Conservation (phyloP, 2,888 invertebrate genomes). For the Teleiodes luculella region DNA sequence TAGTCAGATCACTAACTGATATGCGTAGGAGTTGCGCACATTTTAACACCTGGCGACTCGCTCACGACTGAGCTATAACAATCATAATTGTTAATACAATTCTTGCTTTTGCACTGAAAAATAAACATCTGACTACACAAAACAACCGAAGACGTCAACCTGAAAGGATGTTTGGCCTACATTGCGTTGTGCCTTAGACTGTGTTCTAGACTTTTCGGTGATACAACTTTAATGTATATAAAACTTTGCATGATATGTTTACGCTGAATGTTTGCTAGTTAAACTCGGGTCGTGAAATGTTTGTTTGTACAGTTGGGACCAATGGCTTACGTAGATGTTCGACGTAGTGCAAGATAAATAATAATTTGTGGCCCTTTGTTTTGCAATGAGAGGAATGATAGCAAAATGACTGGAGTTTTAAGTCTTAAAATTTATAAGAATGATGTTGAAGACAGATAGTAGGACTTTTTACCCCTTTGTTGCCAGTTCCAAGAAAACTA, state of each 20-base stretch:
- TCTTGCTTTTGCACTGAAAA: not conserved
- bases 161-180: not conserved
- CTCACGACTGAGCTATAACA: not conserved
- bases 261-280: not conserved
- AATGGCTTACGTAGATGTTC: constrained; percentile 6
- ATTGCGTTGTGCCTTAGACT: not conserved
- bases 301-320: not conserved
- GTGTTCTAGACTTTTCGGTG: not conserved
- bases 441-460: too few species aligned
- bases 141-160: not conserved
- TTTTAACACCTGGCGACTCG: not conserved
- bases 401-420: too few species aligned
- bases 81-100: not conserved
- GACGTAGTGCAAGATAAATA: not conserved
- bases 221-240: not conserved
- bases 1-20: too few species aligned
- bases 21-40: too few species aligned
- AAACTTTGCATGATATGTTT: not conserved
- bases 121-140: not conserved
- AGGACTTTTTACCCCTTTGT: too few species aligned
- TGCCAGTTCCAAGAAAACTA: too few species aligned
- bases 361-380: not conserved
- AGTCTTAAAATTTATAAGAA: too few species aligned
- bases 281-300: not conserved
- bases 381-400: not conserved